These are phyloP conservation scores for Pseudomyrmex cubaensis DNA, from an alignment of 1,140 invertebrate species.

Conservation along the genomic window DNA sequence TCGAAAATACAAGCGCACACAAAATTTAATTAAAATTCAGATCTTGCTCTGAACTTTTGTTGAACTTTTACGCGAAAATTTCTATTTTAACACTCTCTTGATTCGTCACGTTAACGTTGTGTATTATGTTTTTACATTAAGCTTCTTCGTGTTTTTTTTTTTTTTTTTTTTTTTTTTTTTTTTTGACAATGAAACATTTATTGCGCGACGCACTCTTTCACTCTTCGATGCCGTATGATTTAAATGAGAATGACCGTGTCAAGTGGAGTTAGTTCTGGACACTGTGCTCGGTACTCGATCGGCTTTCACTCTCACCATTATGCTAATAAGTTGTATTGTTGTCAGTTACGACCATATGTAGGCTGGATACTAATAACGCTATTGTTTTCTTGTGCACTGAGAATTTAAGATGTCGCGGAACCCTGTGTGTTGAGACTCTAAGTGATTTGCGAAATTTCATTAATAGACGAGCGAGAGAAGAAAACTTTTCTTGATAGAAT, in stretches of 20 bases:
- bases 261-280: conserved; percentile 43
- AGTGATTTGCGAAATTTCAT: neutral
- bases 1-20: neutral
- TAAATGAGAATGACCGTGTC: conserved; percentile 66
- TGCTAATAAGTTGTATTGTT: conserved; percentile 66
- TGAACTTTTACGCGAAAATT: conserved; percentile 22
- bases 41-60: neutral
- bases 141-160: neutral
- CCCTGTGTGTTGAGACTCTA: neutral
- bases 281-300: conserved; percentile 55
- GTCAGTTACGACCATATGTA: conserved; percentile 26
- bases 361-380: conserved; percentile 38
- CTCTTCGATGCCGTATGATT: conserved; percentile 43
- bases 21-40: neutral
- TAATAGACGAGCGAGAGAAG: neutral
- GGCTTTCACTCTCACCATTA: conserved; percentile 63
- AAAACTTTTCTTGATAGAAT: too few relatives aligned
- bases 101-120: neutral
- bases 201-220: conserved; percentile 38
- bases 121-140: conserved; percentile 7
- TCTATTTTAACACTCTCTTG: neutral
- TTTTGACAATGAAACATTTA: conserved; percentile 39
- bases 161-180: conserved; percentile 46
- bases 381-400: conserved; percentile 33
- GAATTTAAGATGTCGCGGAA: conserved; percentile 27